phyloP scores from a whole-genome alignment of 2,888 invertebrate species.

The Labia minor region DNA sequence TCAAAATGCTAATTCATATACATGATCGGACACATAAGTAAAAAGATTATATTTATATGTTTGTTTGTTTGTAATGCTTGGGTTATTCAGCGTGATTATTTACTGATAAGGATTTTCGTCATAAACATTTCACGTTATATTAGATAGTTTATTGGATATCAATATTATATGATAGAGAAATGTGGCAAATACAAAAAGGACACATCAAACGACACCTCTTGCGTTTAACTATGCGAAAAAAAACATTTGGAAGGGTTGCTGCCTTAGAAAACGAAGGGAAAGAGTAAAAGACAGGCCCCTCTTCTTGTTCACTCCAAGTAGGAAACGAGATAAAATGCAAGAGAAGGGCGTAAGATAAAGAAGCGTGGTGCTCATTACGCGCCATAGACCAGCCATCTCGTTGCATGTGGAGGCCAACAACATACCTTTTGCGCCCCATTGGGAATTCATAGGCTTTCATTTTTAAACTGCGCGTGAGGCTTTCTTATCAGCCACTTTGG shows the following conservation, averaged over 20 bases:
- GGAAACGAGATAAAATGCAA: constrained; percentile 5
- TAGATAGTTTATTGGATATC: no score
- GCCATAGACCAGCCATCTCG: background rate
- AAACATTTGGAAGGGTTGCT: background rate
- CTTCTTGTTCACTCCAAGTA: background rate
- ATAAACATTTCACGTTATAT: no score
- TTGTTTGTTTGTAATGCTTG: no score
- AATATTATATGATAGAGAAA: no score
- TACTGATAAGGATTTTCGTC: no score
- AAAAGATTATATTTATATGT: no score
- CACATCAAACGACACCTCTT: no score
- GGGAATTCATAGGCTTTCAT: background rate
- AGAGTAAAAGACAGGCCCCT: background rate
- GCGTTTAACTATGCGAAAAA: constrained; percentile 4
- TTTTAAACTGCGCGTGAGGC: constrained; percentile 13
- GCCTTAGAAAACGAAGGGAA: background rate
- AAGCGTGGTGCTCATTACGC: background rate
- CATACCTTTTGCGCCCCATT: constrained; percentile 8
- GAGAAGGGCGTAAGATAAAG: background rate
- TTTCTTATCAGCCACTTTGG: constrained; percentile 8
- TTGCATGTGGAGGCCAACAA: background rate
- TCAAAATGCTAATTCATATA: no score
- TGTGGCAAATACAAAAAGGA: no score
- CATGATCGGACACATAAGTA: no score
- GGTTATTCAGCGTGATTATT: no score